Percentiles rank a stretch among this genome's conserved stretches.
phyloP scores from a whole-genome alignment of 2,888 invertebrate genomes.

The Papilio demoleus region DNA sequence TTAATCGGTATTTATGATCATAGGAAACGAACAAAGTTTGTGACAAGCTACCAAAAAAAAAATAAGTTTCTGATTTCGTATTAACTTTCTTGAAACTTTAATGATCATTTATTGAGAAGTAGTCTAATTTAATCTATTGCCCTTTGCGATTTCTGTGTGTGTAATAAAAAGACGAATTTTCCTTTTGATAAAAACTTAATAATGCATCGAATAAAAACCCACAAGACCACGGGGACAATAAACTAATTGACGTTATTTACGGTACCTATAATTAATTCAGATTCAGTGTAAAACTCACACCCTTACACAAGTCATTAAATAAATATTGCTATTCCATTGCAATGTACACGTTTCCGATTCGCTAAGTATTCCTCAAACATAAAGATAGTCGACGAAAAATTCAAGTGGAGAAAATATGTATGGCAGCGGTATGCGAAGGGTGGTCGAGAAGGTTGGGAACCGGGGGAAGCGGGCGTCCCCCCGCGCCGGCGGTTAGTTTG shows the following conservation, averaged over 20 bases:
- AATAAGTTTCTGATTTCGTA: too few species aligned
- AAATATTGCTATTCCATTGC: constrained; percentile 79
- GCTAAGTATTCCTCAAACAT: constrained; percentile 81
- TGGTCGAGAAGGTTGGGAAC: constrained; percentile 55
- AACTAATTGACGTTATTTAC: neutral
- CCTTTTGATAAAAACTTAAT: too few species aligned
- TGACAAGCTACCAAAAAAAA: too few species aligned
- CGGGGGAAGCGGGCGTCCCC: constrained; percentile 61
- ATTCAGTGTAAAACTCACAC: constrained; percentile 34
- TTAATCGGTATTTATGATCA: neutral
- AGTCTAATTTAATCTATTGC: too few species aligned
- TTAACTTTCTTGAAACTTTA: too few species aligned
- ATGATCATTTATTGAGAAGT: too few species aligned
- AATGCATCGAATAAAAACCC: neutral
- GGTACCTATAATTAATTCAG: constrained; percentile 19
- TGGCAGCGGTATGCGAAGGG: constrained; percentile 74
- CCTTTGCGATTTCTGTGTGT: too few species aligned
- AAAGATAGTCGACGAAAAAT: constrained; percentile 82
- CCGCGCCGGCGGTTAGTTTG: constrained; percentile 64
- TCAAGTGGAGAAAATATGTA: constrained; percentile 82
- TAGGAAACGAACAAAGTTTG: neutral
- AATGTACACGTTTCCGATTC: constrained; percentile 73
- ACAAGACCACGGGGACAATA: neutral
- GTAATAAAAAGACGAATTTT: too few species aligned
- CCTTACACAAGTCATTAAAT: constrained; percentile 57